A percentile compares a stretch with the other conserved stretches of the same genome.
Conservation (phyloP, 2,797 vertebrate species). For the Arvicola amphibius region DNA sequence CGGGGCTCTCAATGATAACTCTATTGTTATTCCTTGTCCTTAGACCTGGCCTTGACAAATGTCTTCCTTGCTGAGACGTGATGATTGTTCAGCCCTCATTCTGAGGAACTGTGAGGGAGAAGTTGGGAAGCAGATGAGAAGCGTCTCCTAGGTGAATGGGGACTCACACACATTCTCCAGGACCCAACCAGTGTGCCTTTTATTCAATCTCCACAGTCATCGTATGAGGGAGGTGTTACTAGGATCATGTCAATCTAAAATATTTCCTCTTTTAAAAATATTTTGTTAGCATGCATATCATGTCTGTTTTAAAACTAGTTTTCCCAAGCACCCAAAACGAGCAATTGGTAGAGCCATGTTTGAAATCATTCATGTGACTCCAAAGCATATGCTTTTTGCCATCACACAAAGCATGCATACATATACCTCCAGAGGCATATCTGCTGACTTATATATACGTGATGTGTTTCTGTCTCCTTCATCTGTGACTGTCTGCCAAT, state of each 20-base stretch:
- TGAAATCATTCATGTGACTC: neutral
- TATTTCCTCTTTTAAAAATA: neutral
- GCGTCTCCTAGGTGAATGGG: neutral
- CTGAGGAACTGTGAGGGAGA: neutral
- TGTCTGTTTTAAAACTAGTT: neutral
- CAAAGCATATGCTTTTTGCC: neutral
- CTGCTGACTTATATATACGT: neutral
- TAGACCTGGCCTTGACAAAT: neutral
- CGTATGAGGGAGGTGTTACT: neutral
- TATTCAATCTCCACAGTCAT: neutral
- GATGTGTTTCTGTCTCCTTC: neutral
- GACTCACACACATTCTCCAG: neutral
- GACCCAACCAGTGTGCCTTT: neutral
- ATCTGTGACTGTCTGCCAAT: neutral
- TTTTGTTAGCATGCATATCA: neutral
- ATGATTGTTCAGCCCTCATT: neutral
- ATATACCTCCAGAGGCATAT: neutral
- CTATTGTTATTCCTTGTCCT: neutral
- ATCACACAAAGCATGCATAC: neutral
- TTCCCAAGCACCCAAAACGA: neutral
- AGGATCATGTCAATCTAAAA: neutral
- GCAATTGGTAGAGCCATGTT: neutral
- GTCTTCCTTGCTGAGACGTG: neutral
- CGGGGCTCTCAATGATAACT: neutral
- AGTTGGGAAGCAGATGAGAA: neutral